A percentile compares a stretch with the other conserved stretches of the same genome.
Evolutionary conservation across 2,113 vertebrate genomes (phyloP).

Genomic region (Microcebus murinus): DNA sequence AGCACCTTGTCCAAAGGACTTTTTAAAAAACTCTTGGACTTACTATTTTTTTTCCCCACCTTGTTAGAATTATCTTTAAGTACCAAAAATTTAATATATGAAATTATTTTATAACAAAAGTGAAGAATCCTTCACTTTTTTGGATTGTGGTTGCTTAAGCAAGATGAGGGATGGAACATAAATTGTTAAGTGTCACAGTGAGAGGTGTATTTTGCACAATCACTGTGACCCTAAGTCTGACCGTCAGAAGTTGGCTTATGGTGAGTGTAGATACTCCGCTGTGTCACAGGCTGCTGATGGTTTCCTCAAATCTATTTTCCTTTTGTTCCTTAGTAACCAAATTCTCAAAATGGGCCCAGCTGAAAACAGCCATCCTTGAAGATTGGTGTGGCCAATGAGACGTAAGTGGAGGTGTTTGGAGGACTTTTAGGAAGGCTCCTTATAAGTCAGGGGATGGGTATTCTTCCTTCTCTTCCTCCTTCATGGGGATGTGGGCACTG

Average conservation of each 20-base stretch:
- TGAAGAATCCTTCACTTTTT: background rate
- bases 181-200: background rate
- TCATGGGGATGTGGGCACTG: background rate
- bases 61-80: slow-evolving; percentile 27
- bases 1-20: background rate
- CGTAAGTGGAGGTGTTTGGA: background rate
- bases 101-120: background rate
- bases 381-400: background rate
- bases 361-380: background rate
- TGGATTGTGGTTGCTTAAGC: background rate
- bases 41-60: background rate
- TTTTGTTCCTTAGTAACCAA: slow-evolving; percentile 1
- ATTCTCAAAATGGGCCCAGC: background rate
- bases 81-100: background rate
- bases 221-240: background rate
- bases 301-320: background rate
- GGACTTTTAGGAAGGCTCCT: background rate
- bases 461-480: background rate
- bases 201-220: background rate
- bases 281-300: background rate
- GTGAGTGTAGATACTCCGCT: background rate
- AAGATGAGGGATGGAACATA: background rate
- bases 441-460: background rate
- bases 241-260: background rate
- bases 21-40: background rate